Base-by-base conservation (phyloP, 2,113 vertebrate species). In the Poicephalus gulielmi region DNA sequence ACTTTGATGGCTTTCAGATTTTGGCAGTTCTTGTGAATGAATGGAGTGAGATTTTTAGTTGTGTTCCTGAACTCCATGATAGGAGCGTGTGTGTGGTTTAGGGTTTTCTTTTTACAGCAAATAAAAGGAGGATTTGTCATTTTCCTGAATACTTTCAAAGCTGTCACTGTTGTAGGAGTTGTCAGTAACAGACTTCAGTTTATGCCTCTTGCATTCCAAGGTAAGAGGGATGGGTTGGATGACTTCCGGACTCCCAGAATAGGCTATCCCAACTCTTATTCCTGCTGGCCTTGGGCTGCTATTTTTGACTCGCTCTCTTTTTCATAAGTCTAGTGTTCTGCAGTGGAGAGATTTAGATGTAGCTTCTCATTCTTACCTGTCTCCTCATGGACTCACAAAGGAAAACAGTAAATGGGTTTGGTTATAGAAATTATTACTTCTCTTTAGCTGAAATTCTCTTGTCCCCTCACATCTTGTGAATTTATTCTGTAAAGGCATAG, bases 211-310 rank as follows among this genome's bases (percentile, higher is more conserved):
- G 28, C 74, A 46, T 91, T 91, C 75, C 90, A 87, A 91, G 87
- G 87, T 89, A 23, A 92, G 85, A 82, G 81, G 77, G 84, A 84
- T 92, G 83, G 55, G 5, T 79, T 95, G 71, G 67, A 92, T 96
- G 75, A 73, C n/a, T 94, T 95, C 94, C 92, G 91, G 94, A 22
- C 43, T 89, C 84, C 82, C 18, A 9, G 92, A 96, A 95, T 82
- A 91, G 77, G 19, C 50, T 17, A 2, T 50, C 43, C 77, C 43
- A 44, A 6, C 64, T 83, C 75, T n/a, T 60, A 33, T 53, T 89
- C 64, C 88, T 60, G 41, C 60, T 70, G 70, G 27, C 81, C 53
- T 89, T 86, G 84, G 8, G 17, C 69, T 88, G 55, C 84, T 95
- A 77, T 92, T 93, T 97, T 70, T 90, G 82, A 35, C 49, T 94